Percentiles rank a stretch among this genome's conserved stretches.
Evolutionary conservation across 2,797 vertebrate species (phyloP).

Genomic region (Craterocephalus amniculus): DNA sequence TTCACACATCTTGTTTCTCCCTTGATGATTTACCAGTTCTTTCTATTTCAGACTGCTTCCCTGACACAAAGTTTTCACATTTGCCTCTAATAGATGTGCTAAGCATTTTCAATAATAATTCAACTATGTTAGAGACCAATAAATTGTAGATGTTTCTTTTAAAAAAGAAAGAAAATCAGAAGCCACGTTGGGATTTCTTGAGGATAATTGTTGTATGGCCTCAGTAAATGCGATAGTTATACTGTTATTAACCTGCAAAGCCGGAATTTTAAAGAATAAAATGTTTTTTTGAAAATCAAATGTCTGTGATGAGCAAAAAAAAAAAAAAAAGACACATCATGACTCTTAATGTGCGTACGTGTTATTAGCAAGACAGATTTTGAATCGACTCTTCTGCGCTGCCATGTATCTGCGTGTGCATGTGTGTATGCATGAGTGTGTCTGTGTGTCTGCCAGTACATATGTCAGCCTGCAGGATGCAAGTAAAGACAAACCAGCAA

Average conservation of each 20-base stretch:
- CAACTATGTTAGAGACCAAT: neutral
- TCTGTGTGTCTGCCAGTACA: constrained; percentile 16
- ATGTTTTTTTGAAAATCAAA: neutral
- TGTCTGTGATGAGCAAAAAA: neutral
- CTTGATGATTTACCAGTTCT: neutral
- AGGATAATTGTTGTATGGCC: neutral
- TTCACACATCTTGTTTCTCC: neutral
- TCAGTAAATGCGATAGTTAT: neutral
- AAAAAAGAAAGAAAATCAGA: neutral
- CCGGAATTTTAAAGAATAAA: neutral
- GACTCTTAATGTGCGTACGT: constrained; percentile 13
- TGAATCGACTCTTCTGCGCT: constrained; percentile 21
- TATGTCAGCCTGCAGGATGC: constrained; percentile 57
- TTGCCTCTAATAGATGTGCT: neutral
- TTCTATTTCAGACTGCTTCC: neutral
- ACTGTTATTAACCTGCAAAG: neutral
- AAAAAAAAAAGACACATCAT: constrained; percentile 18
- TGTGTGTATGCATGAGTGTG: constrained; percentile 4
- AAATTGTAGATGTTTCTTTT: neutral
- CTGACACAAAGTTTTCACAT: neutral
- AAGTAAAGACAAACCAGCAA: constrained; percentile 56
- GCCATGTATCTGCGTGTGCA: constrained; percentile 3
- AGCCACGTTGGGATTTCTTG: neutral
- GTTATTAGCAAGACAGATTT: constrained; percentile 43
- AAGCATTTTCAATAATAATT: neutral